Conservation (phyloP, 23 tunicate species). For the Clavelina lepadiformis region DNA sequence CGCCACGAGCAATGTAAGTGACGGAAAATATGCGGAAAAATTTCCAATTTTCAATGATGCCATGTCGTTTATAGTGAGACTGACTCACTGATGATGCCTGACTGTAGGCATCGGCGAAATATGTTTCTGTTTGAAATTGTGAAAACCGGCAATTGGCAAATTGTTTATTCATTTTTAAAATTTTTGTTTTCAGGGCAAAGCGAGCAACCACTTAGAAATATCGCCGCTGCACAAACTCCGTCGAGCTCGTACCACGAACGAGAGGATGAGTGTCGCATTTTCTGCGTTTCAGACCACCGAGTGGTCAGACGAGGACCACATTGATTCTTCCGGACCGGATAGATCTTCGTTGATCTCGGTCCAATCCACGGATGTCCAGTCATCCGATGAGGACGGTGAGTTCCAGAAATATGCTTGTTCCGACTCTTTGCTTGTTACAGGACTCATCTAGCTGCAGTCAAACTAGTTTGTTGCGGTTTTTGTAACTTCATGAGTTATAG, state of each 20-base stretch:
- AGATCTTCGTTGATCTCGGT: conserved; percentile 43
- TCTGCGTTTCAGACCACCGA: conserved; percentile 20
- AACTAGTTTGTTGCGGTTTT: no score
- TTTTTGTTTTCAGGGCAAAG: background rate
- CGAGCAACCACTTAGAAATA: no score
- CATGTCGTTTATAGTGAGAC: background rate
- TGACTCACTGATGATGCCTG: background rate
- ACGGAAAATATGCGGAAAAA: background rate
- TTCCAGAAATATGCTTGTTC: no score
- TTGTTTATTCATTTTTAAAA: background rate
- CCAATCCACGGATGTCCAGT: conserved; percentile 22
- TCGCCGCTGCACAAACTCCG: conserved; percentile 65
- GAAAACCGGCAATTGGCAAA: no score
- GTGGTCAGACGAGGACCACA: conserved; percentile 50
- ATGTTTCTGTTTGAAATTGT: no score
- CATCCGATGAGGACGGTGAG: conserved; percentile 7
- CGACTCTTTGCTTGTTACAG: no score
- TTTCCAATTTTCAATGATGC: background rate
- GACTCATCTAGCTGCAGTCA: no score
- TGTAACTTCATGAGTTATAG: no score
- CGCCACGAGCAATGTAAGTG: no score
- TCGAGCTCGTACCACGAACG: conserved; percentile 76
- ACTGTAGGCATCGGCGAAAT: background rate
- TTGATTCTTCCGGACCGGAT: conserved; percentile 23
- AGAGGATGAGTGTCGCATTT: conserved; percentile 63